A percentile compares a stretch with the other conserved stretches of the same genome.
These are phyloP conservation scores for Oscheius sp. DNA, from an alignment of 2,888 invertebrate species.

Conservation along the genomic window DNA sequence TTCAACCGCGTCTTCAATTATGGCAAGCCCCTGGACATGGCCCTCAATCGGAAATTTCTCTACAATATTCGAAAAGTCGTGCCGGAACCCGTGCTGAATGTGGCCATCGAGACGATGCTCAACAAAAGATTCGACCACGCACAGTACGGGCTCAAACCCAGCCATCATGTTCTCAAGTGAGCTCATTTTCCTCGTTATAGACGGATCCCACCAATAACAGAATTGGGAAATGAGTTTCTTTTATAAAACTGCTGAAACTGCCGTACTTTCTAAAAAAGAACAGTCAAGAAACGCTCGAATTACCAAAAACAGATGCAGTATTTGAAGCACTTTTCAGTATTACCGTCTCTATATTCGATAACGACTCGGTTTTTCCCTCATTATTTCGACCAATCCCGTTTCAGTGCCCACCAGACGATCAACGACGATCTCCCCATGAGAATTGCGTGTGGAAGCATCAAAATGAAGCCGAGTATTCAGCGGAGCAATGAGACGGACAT, in stretches of 20 bases:
- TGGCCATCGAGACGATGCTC: slow-evolving; percentile 43
- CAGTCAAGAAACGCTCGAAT: too few species aligned
- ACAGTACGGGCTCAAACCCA: slow-evolving; percentile 74
- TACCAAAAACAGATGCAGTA: too few species aligned
- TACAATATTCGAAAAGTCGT: slow-evolving; percentile 24
- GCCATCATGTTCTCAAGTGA: slow-evolving; percentile 59
- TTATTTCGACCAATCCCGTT: not conserved
- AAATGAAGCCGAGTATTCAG: slow-evolving; percentile 53
- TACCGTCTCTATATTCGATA: too few species aligned
- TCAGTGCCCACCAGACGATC: slow-evolving; percentile 68
- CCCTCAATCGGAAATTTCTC: slow-evolving; percentile 43
- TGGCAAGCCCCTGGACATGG: slow-evolving; percentile 59
- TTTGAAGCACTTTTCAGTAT: too few species aligned
- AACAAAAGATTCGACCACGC: slow-evolving; percentile 71
- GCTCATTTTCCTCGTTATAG: not conserved
- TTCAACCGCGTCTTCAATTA: slow-evolving; percentile 74
- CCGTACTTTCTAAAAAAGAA: too few species aligned
- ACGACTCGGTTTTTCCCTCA: too few species aligned
- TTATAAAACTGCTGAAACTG: too few species aligned
- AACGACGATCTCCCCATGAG: slow-evolving; percentile 76
- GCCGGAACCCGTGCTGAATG: slow-evolving; percentile 23
- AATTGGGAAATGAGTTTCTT: too few species aligned
- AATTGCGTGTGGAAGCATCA: slow-evolving; percentile 72
- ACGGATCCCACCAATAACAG: too few species aligned
- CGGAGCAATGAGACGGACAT: slow-evolving; percentile 53